These are phyloP conservation scores for Hycleus phaleratus DNA, from an alignment of 1,140 invertebrate species.

Conservation along the genomic window DNA sequence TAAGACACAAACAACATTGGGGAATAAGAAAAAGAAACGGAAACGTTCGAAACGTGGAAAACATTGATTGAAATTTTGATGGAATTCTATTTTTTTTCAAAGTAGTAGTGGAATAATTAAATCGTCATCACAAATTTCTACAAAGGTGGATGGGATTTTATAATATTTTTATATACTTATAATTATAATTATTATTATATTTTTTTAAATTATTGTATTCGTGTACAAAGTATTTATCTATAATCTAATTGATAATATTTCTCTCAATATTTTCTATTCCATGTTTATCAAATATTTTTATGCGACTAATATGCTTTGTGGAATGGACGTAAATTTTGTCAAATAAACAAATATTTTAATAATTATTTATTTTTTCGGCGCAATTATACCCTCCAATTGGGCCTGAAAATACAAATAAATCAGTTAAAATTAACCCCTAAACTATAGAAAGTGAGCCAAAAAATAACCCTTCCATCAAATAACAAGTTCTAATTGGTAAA, in stretches of 20 bases:
- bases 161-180: slow-evolving; percentile 4
- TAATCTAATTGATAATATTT: slow-evolving; percentile 24
- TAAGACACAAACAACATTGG: slow-evolving; percentile 8
- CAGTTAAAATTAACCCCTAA: too few relatives aligned
- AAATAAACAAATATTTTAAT: slow-evolving; percentile 18
- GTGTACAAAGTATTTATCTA: slow-evolving; percentile 31
- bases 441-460: too few relatives aligned
- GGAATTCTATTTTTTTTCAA: too few relatives aligned
- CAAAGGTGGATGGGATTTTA: slow-evolving; percentile 29
- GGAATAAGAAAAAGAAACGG: slow-evolving; percentile 32
- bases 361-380: slow-evolving; percentile 71
- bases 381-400: slow-evolving; percentile 86
- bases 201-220: slow-evolving; percentile 29
- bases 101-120: neutral
- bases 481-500: too few relatives aligned
- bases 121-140: slow-evolving; percentile 20
- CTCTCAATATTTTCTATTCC: slow-evolving; percentile 10
- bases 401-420: slow-evolving; percentile 51
- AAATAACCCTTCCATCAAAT: too few relatives aligned
- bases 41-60: slow-evolving; percentile 36
- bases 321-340: slow-evolving; percentile 25
- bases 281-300: neutral
- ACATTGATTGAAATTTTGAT: slow-evolving; percentile 16
- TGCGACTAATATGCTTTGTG: slow-evolving; percentile 27
- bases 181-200: neutral